Evolutionary conservation across 1,140 invertebrate species (phyloP), one percentile per base, ranked within the genome.

Genomic region (Polypedilum vanderplanki): DNA sequence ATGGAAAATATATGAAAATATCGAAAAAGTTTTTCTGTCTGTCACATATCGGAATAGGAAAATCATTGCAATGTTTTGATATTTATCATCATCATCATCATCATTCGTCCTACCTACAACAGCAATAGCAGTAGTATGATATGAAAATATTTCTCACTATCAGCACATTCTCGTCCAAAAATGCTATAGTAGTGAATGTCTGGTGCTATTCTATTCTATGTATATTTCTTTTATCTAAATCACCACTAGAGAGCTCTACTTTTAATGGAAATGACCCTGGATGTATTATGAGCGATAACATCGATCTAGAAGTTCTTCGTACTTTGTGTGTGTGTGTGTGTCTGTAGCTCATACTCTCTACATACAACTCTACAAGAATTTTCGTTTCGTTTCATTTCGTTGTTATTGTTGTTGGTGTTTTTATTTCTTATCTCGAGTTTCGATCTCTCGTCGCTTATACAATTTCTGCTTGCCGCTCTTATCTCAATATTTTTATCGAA

Each of bases 401-500:
- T 57, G 46, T 57, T 57, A 57, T 57, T 57, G 46, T 22, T 70
- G 65, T 70, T 70, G 65, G 65, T 70, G 20, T 70, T 70, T 70
- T 67, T 70, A 18, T 70, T 20, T 9, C 65, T 70, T 70, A 70
- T 70, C 65, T 18, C 7, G 17, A 20, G 65, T 70, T 70, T 70
- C 65, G 65, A 18, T 20, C 20, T 22, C 20, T 22, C 20, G 17
- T 70, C 65, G 65, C 65, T 70, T 70, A 70, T 70, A 70, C 65
- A 70, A 70, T 70, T 70, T 70, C 20, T 70, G 17, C 20, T 70
- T 70, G 17, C 20, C 65, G 20, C 17, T 18, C 65, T 70, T 70
- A 70, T 70, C 65, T 7, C 9, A 18, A 70, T 22, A 70, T 70
- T 70, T 70, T 70, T 70, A 70, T 70, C 65, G 65, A 70, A 70